Evolutionary conservation across 2,797 vertebrate genomes (phyloP), one percentile per base, ranked within the genome.

Genomic region (Numenius phaeopus): DNA sequence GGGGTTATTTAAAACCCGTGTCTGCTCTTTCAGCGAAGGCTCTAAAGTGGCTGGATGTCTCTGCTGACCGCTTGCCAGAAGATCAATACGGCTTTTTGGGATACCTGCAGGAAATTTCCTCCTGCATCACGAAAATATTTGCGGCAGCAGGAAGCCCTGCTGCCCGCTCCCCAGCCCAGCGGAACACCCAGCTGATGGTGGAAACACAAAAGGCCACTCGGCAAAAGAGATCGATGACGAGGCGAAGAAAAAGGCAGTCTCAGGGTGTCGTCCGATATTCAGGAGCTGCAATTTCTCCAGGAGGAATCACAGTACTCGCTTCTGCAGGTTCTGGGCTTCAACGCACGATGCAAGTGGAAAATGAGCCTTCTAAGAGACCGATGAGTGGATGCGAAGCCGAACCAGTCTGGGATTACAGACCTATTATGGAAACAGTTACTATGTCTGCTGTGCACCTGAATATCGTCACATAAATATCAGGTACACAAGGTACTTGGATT

Each of bases 191-290:
- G 54, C 61, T 17, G 44, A 69, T 4, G 42, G 47, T 14, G 26
- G 86, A 67, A 61, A 72, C 42, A 73, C 69, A 85, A 78, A 94
- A 62, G 66, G 62, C 50, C 18, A 12, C 70, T n/a, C 13, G 44
- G 78, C 52, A 44, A 42, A 20, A 34, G 34, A 6, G 15, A 49
- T 12, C 4, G 1, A 78, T 37, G 73, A 42, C 0, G 4, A 92
- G 39, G 13, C 17, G 14, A 7, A 39, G 78, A 14, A 59, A 81
- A 54, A 84, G n/a, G 21, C 19, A 29, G 14, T 13, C 29, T 67
- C 54, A 26, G 2, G 2, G 21, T 3, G 27, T 12, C 8, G 2
- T 3, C 14, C 0, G 6, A 70, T 6, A 37, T 4, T 4, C 5
- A 7, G 62, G 62, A 90, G 54, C 58, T 26, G 32, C 30, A 58